Evolutionary conservation across 2,888 invertebrate species (phyloP).

Genomic region (Tinea trinotella): DNA sequence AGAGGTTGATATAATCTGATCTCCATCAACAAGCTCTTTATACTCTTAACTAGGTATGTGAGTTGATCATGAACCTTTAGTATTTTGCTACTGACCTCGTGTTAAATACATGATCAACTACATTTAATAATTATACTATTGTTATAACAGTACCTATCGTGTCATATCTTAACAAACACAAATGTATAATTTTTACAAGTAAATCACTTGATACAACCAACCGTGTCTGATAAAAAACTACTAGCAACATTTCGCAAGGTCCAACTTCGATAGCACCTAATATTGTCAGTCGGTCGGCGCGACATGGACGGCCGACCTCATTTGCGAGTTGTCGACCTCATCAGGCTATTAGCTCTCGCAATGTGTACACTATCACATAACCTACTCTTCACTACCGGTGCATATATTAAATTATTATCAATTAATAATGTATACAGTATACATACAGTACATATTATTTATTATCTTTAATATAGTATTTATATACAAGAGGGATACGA

Average conservation of each 20-base stretch:
- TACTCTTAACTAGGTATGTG: slow-evolving; percentile 7
- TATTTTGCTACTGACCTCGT: slow-evolving; percentile 61
- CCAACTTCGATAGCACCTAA: slow-evolving; percentile 68
- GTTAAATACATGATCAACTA: slow-evolving; percentile 48
- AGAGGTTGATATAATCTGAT: slow-evolving; percentile 22
- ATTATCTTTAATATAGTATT: slow-evolving; percentile 44
- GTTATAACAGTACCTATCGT: slow-evolving; percentile 38
- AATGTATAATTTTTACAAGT: slow-evolving; percentile 39
- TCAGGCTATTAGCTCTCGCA: slow-evolving; percentile 29
- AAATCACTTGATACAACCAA: slow-evolving; percentile 56
- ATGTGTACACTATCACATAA: slow-evolving; percentile 61
- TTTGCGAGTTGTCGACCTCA: slow-evolving; percentile 54
- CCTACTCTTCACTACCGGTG: slow-evolving; percentile 70
- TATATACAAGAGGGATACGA: slow-evolving; percentile 50
- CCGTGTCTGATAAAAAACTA: slow-evolving; percentile 49
- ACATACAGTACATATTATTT: slow-evolving; percentile 64
- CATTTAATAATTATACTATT: slow-evolving; percentile 28
- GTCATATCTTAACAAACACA: slow-evolving; percentile 2
- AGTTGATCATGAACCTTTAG: background rate
- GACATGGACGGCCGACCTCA: slow-evolving; percentile 38
- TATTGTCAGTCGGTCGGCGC: slow-evolving; percentile 67
- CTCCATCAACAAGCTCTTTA: slow-evolving; percentile 15
- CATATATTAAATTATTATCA: slow-evolving; percentile 45
- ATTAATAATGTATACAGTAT: slow-evolving; percentile 49
- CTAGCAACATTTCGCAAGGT: slow-evolving; percentile 60